Evolutionary conservation across 2,797 vertebrate species (phyloP), one percentile per base, ranked within the genome.

Genomic region (Danio aesculapii): DNA sequence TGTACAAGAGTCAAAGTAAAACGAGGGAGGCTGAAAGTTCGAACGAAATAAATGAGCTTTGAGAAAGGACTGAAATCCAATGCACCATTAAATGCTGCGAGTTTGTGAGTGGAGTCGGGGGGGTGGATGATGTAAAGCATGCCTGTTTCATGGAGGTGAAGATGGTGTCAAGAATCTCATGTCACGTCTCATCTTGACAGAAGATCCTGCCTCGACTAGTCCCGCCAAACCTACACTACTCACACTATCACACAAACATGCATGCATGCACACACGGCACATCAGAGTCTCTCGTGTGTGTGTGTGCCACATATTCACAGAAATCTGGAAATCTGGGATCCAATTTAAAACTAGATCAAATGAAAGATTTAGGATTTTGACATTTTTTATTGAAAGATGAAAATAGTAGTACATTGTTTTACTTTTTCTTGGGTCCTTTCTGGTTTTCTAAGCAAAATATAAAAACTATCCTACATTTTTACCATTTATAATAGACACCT

Each of bases 191-290:
- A 85, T 92, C 90, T 89, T 88, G 87, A 88, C 88, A 67, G 70
- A 75, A 82, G 84, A 86, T 92, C 91, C 88, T 92, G 92, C 92
- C 90, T 89, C 64, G 14, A 92, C 92, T 91, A 89, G 91, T 77
- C 90, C 89, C 5, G 53, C 57, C 66, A 89, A 90, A 90, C 84
- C 87, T 79, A 84, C 87, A 72, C 75, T 46, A 30, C 19, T 52
- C n/a, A 46, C 52, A 76, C 49, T 52, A 61, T 72, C 74, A 64
- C 74, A 71, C 46, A 68, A 76, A 66, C 68, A 72, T 8, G 53
- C 57, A 44, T 46, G 57, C 70, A 78, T 66, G 52, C 66, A 47
- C 41, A 64, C 62, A 53, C 43, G 73, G 59, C 9, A 63, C 16
- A 13, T 57, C 5, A 75, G 47, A 41, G 19, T 43, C 39, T 21